A percentile compares a stretch with the other conserved stretches of the same genome.
phyloP scores from a whole-genome alignment of 2,797 vertebrate genomes.

The Cynodonichthys magdalenae region DNA sequence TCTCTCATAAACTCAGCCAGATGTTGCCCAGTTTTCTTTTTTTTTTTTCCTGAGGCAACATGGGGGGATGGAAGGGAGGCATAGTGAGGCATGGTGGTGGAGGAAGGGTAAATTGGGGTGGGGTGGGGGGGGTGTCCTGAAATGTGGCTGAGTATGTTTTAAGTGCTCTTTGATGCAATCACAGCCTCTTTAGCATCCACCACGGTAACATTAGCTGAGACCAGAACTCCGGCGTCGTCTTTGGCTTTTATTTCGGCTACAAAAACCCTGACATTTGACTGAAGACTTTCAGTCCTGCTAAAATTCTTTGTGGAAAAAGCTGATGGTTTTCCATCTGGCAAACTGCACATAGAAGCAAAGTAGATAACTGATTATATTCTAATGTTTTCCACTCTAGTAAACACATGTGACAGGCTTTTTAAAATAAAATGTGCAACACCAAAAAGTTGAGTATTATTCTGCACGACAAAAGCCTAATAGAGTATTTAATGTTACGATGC shows the following conservation, averaged over 20 bases:
- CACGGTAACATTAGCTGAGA: slow-evolving; percentile 48
- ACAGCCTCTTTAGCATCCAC: slow-evolving; percentile 53
- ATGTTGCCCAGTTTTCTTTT: slow-evolving; percentile 84
- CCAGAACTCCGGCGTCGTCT: slow-evolving; percentile 15
- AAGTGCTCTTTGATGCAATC: slow-evolving; percentile 60
- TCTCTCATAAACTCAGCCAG: slow-evolving; percentile 84
- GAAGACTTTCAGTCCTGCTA: neutral
- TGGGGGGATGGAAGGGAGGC: slow-evolving; percentile 42
- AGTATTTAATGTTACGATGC: no score
- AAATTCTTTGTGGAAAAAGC: slow-evolving; percentile 1
- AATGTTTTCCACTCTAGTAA: no score
- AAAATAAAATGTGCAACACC: neutral
- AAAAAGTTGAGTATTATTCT: neutral
- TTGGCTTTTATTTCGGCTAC: slow-evolving; percentile 22
- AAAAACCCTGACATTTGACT: slow-evolving; percentile 10
- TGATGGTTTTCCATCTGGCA: neutral
- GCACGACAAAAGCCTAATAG: neutral
- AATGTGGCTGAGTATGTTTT: slow-evolving; percentile 74
- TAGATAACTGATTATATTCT: neutral
- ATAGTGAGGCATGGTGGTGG: slow-evolving; percentile 53
- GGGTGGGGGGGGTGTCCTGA: slow-evolving; percentile 50
- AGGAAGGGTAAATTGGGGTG: slow-evolving; percentile 45
- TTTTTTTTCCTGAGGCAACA: slow-evolving; percentile 63
- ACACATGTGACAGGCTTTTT: neutral
- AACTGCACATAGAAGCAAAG: neutral